Percentiles rank a stretch among this genome's conserved stretches.
Conservation (phyloP, 2,888 invertebrate species). For the Trachelus iudaicus region DNA sequence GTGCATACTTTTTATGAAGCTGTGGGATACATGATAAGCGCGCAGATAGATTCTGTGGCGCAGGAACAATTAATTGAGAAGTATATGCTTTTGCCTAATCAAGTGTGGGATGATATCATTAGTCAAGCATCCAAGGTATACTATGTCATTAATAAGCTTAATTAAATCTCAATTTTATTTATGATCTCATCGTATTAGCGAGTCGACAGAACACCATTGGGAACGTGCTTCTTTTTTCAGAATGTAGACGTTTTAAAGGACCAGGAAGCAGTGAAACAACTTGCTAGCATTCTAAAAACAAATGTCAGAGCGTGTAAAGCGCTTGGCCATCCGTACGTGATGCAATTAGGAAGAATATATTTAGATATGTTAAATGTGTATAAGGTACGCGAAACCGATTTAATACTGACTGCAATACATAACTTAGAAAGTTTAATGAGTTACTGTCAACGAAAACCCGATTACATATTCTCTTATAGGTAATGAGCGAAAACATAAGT, state of each 20-base stretch:
- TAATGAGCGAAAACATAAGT: slow-evolving; percentile 93
- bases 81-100: slow-evolving; percentile 97
- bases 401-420: background rate
- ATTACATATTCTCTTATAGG: slow-evolving; percentile 37
- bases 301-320: slow-evolving; percentile 99
- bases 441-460: background rate
- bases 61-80: slow-evolving; percentile 97
- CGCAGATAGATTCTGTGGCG: slow-evolving; percentile 89
- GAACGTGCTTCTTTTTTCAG: slow-evolving; percentile 50
- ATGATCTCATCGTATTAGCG: background rate
- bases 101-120: slow-evolving; percentile 98
- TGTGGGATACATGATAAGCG: slow-evolving; percentile 98
- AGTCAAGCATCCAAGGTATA: slow-evolving; percentile 88
- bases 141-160: slow-evolving; percentile 5
- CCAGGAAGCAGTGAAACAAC: slow-evolving; percentile 95
- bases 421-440: background rate
- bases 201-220: slow-evolving; percentile 5
- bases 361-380: slow-evolving; percentile 99
- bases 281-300: slow-evolving; percentile 97
- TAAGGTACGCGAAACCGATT: slow-evolving; percentile 73
- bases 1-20: slow-evolving; percentile 99
- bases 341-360: slow-evolving; percentile 95
- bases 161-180: background rate
- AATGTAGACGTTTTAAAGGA: slow-evolving; percentile 97
- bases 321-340: slow-evolving; percentile 94